These are phyloP conservation scores for Drosophila willistoni DNA, from an alignment of 1,140 invertebrate genomes.

Conservation along the genomic window DNA sequence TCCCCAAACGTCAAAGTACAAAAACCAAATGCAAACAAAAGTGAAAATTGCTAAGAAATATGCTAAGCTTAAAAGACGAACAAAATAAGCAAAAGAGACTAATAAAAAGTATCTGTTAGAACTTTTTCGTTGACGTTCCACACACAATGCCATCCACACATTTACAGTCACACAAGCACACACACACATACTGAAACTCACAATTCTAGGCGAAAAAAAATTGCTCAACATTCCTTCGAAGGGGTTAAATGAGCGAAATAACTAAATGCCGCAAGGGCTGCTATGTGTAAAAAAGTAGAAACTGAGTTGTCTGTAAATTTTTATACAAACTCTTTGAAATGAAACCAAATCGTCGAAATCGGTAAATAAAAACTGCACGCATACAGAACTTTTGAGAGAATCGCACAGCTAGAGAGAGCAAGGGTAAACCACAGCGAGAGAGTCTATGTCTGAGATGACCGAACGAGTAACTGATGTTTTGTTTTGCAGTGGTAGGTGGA, in stretches of 20 bases:
- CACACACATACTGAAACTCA: slow-evolving; percentile 24
- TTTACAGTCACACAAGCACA: slow-evolving; percentile 8
- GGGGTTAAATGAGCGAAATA: slow-evolving; percentile 75
- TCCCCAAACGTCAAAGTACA: slow-evolving; percentile 8
- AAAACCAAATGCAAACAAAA: slow-evolving; percentile 49
- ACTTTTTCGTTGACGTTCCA: slow-evolving; percentile 65
- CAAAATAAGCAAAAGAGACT: slow-evolving; percentile 7
- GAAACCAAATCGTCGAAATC: slow-evolving; percentile 49
- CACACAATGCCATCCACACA: slow-evolving; percentile 70
- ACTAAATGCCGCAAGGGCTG: slow-evolving; percentile 55
- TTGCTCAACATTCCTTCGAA: slow-evolving; percentile 68
- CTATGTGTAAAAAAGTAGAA: slow-evolving; percentile 48
- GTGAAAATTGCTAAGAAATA: slow-evolving; percentile 56
- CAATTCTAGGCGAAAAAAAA: slow-evolving; percentile 53
- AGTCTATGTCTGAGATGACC: background rate
- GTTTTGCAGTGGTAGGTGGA: background rate
- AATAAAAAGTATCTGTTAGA: slow-evolving; percentile 33
- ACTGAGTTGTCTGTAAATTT: slow-evolving; percentile 62
- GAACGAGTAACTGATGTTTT: slow-evolving; percentile 11
- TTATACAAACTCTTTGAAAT: slow-evolving; percentile 43
- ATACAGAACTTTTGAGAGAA: slow-evolving; percentile 41
- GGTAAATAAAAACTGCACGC: slow-evolving; percentile 59
- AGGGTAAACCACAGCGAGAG: slow-evolving; percentile 4
- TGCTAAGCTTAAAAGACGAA: slow-evolving; percentile 34
- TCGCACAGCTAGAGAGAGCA: slow-evolving; percentile 12